These are phyloP conservation scores for Eublepharis macularius DNA, from an alignment of 2,113 vertebrate genomes.

Conservation along the genomic window DNA sequence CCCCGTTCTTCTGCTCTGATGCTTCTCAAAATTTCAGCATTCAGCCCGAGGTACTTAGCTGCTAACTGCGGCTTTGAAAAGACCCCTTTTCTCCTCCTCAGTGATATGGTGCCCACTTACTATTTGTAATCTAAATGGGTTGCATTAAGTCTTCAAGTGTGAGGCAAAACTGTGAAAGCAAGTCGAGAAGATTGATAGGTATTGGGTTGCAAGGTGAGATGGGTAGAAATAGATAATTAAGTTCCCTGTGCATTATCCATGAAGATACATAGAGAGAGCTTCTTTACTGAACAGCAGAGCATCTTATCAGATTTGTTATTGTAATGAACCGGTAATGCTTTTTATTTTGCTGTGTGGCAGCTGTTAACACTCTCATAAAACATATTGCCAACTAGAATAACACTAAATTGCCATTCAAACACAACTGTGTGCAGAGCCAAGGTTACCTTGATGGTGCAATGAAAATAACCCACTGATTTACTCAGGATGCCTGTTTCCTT, in stretches of 20 bases:
- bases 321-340: constrained; percentile 20
- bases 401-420: neutral
- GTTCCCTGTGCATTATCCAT: constrained; percentile 12
- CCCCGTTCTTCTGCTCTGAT: neutral
- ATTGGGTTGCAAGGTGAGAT: neutral
- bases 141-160: neutral
- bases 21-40: neutral
- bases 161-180: neutral
- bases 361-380: constrained; percentile 16
- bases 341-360: neutral
- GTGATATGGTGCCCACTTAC: neutral
- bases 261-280: constrained; percentile 23
- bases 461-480: neutral
- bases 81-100: neutral
- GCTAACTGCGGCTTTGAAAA: neutral
- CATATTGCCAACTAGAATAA: neutral
- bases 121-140: neutral
- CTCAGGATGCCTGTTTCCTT: neutral
- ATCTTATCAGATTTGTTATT: neutral
- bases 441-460: neutral
- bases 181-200: neutral
- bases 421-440: neutral
- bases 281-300: neutral
- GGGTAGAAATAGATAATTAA: neutral
- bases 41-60: neutral